Evolutionary conservation across 2,797 vertebrate species (phyloP).

Genomic region (Emys orbicularis): DNA sequence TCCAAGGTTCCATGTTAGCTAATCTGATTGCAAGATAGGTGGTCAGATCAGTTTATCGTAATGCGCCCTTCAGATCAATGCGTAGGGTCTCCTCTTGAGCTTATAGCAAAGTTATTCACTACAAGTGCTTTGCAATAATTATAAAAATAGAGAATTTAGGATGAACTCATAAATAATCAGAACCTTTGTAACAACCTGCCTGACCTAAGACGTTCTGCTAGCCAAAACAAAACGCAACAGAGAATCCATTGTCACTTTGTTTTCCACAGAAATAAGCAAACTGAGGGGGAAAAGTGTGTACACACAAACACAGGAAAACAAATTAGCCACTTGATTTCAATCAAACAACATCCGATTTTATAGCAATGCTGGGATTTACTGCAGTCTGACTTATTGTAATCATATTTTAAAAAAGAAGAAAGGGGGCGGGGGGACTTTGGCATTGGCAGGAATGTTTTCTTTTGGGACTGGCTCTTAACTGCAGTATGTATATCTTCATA

Average conservation of each 20-base stretch:
- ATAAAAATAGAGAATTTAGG: not conserved
- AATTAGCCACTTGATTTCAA: slow-evolving; percentile 19
- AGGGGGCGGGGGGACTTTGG: not conserved
- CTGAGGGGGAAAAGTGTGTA: not conserved
- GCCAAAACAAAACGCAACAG: not conserved
- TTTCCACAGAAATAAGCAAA: not conserved
- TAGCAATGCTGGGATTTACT: slow-evolving; percentile 36
- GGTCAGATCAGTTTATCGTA: not conserved
- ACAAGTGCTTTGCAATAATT: not conserved
- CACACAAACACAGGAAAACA: slow-evolving; percentile 5
- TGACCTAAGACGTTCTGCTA: not conserved
- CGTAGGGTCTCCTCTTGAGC: no score
- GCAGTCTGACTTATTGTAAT: slow-evolving; percentile 20
- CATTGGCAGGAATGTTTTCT: not conserved
- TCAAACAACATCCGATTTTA: slow-evolving; percentile 46
- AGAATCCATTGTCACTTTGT: not conserved
- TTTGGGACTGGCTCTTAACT: not conserved
- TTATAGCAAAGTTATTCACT: no score
- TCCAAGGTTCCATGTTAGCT: not conserved
- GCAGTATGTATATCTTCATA: not conserved
- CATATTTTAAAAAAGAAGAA: not conserved
- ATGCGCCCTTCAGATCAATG: not conserved
- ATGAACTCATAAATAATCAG: not conserved
- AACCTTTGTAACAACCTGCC: not conserved
- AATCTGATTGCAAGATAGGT: not conserved